Evolutionary conservation across 2,113 vertebrate genomes (phyloP).

Genomic region (Rhipidura dahli): DNA sequence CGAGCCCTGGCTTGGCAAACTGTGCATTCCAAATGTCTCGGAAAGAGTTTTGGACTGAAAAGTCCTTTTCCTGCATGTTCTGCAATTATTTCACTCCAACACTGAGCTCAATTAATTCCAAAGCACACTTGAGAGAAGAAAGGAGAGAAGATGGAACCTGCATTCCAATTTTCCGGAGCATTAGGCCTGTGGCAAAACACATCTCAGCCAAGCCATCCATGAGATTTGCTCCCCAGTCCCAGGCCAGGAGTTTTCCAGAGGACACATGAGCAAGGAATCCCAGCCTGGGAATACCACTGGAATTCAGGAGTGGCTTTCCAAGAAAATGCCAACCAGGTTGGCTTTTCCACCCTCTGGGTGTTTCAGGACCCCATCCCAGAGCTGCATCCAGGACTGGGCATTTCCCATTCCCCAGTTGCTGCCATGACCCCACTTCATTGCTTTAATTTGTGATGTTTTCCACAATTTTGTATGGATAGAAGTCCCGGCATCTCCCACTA

Average conservation of each 20-base stretch:
- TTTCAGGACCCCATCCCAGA: neutral
- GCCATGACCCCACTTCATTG: neutral
- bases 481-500: fast-evolving
- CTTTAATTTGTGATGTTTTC: neutral
- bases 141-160: neutral
- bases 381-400: neutral
- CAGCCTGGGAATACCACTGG: neutral
- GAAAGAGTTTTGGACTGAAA: neutral
- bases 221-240: neutral
- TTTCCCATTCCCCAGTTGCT: fast-evolving
- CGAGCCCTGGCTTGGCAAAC: neutral
- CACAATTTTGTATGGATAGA: neutral
- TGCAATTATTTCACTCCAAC: neutral
- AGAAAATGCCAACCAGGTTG: neutral
- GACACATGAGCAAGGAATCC: neutral
- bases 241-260: neutral
- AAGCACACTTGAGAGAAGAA: neutral
- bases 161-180: neutral
- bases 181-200: neutral
- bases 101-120: neutral
- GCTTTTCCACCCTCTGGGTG: neutral
- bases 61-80: neutral
- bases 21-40: neutral
- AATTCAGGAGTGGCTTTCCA: neutral
- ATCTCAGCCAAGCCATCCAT: neutral